Evolutionary conservation across 2,113 vertebrate species (phyloP), one percentile per base, ranked within the genome.

Genomic region (Oncorhynchus masou): DNA sequence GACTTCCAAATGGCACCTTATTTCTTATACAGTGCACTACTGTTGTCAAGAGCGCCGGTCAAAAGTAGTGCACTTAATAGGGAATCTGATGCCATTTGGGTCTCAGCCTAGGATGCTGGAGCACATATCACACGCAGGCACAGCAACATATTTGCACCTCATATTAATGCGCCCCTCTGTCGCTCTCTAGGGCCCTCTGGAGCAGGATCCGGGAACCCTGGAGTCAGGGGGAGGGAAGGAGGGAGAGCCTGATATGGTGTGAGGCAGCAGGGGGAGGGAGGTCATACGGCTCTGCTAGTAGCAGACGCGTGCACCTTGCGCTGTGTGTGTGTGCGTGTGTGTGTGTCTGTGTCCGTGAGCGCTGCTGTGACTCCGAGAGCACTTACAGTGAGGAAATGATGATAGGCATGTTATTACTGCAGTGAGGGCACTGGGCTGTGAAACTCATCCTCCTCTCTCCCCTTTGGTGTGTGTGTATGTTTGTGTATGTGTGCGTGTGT

Each of bases 391-490:
- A 20, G 48, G 67, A 82, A 77, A 71, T 84, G 84, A 86, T 83
- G 86, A 88, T 90, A 84, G 77, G 80, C 78, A 64, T 86, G 84
- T 85, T 86, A 78, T 78, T 85, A 82, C 39, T 39, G 39, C 57
- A 81, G 75, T 78, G 57, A 75, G 84, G 84, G 81, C 88, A 87
- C 75, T 81, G 82, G 83, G 80, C 89, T 88, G 85, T 87, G 84
- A 90, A 81, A 88, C 88, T 86, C 85, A 66, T 75, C 73, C 39
- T 39, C 39, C 39, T 39, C 39, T 39, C 39, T 39, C 39, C 9
- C 7, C 39, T 39, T 39, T 34, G 34, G 34, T 34, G 34, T 34
- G 34, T 34, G 31, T 34, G 31, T 34, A 1, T 34, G 34, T 34
- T 7, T 34, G 34, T 34, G 34, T 34, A 34, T 34, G 34, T 34